Conservation (phyloP, 2,797 vertebrate genomes). For the Ambastaia sidthimunki region DNA sequence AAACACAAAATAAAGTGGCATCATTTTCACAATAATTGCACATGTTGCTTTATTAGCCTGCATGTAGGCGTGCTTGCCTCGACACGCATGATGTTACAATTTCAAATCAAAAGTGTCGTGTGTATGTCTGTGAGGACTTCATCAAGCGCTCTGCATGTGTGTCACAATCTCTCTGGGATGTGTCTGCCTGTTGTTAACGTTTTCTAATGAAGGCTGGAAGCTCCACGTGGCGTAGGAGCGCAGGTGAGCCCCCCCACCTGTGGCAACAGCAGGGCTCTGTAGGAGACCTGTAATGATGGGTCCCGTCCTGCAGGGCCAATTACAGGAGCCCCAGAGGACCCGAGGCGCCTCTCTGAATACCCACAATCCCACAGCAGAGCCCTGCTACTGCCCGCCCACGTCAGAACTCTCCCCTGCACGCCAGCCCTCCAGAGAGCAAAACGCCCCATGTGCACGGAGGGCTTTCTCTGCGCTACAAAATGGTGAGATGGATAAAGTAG, state of each 20-base stretch:
- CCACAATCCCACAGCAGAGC: slow-evolving; percentile 46
- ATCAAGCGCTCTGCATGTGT: slow-evolving; percentile 39
- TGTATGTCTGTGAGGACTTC: slow-evolving; percentile 16
- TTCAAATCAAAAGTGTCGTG: slow-evolving; percentile 29
- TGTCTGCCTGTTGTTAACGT: slow-evolving; percentile 64
- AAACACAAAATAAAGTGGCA: background rate
- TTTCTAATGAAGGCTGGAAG: slow-evolving; percentile 70
- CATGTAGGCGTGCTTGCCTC: slow-evolving; percentile 13
- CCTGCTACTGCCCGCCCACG: slow-evolving; percentile 45
- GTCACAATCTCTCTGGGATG: slow-evolving; percentile 46
- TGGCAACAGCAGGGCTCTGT: slow-evolving; percentile 63
- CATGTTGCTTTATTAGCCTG: slow-evolving; percentile 15
- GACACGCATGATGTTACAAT: slow-evolving; percentile 10
- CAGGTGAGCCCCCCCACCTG: slow-evolving; percentile 64
- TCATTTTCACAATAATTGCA: slow-evolving; percentile 31
- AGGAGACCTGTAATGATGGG: slow-evolving; percentile 69
- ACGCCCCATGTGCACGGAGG: slow-evolving; percentile 12
- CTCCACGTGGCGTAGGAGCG: slow-evolving; percentile 65
- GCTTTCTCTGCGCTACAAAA: background rate
- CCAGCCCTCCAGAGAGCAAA: slow-evolving; percentile 40
- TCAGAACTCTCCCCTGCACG: slow-evolving; percentile 51
- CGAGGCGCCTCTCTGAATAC: slow-evolving; percentile 43
- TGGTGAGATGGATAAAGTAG: background rate
- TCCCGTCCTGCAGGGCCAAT: slow-evolving; percentile 53
- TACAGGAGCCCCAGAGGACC: slow-evolving; percentile 58